Base-by-base conservation (phyloP, 2,888 invertebrate species). In the Lymantria dispar region DNA sequence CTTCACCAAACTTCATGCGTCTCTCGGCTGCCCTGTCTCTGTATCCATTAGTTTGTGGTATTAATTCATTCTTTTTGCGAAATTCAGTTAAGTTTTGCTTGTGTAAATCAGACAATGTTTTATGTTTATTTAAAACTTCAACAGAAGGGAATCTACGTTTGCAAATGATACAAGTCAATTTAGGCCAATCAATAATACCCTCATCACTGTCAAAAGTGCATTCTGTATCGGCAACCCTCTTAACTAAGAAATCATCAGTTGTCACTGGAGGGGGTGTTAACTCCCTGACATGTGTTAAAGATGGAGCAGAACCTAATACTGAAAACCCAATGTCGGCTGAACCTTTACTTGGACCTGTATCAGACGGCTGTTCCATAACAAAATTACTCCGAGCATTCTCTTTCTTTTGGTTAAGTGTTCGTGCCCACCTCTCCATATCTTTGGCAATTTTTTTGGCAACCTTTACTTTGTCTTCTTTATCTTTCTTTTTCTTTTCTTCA, bases 401-500 rank as follows among this genome's bases (percentile, higher is more conserved):
- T 80, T 99, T 99, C 87, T 98, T 98, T 80, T 99, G 98, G 80
- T 99, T 99, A 60, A 99, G 89, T 10, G 97, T 97, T 71, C 99
- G 97, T 0, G 99, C 99, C 99, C 99, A 99, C 49, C 94, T 84
- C 58, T 94, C 94, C 94, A 94, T 94, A 64, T 94, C 95, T 89
- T 99, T 99, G 0, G 98, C 98, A 65, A 99, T 98, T 83, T 98
- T 98, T 80, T 99, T 98, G 7, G 99, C 99, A 10, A 98, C 98
- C 87, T 98, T 98, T 0, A 98, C 98, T 89, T 98, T 98, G 70
- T 98, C 98, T 55, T 96, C 96, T 68, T 97, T 97, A 43, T 93
- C 94, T 65, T 94, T 94, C 79, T 96, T 96, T 81, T 94, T 94
- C 57, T 93, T 94, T 54, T 94, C 93, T 11, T 86, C 87, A 0